phyloP scores from a whole-genome alignment of 1,140 invertebrate species.

The Galleria mellonella region DNA sequence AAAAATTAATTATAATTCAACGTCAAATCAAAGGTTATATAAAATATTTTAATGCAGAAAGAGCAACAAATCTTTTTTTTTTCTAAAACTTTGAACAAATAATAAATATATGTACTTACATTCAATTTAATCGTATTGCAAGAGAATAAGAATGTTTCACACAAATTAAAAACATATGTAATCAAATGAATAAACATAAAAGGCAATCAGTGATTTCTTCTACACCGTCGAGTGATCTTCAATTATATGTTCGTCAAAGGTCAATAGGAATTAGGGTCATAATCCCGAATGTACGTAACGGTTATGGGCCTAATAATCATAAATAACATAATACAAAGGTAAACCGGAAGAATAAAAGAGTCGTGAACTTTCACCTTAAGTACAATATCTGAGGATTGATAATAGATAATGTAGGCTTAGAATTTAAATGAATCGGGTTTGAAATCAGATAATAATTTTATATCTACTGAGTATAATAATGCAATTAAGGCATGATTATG shows the following conservation, averaged over 20 bases:
- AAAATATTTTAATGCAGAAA: too few relatives aligned
- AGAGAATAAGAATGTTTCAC: too few relatives aligned
- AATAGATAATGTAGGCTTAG: constrained; percentile 6
- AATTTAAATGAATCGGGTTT: too few relatives aligned
- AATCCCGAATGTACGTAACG: constrained; percentile 15
- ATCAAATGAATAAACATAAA: background rate
- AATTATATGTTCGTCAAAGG: constrained; percentile 16
- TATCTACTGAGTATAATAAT: background rate
- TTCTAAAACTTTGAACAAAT: too few relatives aligned
- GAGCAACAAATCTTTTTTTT: too few relatives aligned
- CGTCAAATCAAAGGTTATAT: too few relatives aligned
- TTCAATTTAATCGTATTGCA: too few relatives aligned
- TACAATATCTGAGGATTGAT: constrained; percentile 16
- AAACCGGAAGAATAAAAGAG: constrained; percentile 17
- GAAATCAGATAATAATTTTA: background rate
- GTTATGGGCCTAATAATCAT: constrained; percentile 11
- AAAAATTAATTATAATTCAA: too few relatives aligned
- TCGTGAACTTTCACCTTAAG: constrained; percentile 25
- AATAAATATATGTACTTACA: too few relatives aligned
- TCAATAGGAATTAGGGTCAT: constrained; percentile 18
- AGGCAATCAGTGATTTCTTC: background rate
- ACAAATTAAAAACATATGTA: background rate
- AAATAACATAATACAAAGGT: constrained; percentile 17
- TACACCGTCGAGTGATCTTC: background rate
- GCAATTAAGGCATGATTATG: background rate